These are phyloP conservation scores for Steromphala cineraria DNA, from an alignment of 2,888 invertebrate species.

Conservation along the genomic window DNA sequence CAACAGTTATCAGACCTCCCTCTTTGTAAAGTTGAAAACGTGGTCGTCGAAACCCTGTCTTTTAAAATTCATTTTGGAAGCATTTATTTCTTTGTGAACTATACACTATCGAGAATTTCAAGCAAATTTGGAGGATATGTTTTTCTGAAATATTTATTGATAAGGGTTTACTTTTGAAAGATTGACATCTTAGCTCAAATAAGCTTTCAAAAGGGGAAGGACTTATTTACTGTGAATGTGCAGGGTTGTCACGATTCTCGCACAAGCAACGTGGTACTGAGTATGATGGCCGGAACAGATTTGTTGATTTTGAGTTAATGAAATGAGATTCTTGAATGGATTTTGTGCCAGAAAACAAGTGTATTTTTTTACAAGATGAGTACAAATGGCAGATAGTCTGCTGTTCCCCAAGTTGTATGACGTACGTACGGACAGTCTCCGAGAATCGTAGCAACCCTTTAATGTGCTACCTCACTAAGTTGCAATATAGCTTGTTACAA, in stretches of 20 bases:
- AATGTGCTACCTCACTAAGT: conserved; percentile 32
- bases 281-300: not conserved
- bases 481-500: conserved; percentile 29
- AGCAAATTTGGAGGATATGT: too few species aligned
- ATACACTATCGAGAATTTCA: too few species aligned
- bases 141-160: too few species aligned
- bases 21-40: not conserved
- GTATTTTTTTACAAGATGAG: too few species aligned
- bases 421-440: not conserved
- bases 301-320: not conserved
- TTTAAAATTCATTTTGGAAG: too few species aligned
- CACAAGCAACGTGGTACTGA: not conserved
- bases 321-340: not conserved
- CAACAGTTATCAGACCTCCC: not conserved
- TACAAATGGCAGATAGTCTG: too few species aligned
- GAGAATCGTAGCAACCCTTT: not conserved
- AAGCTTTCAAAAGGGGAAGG: conserved; percentile 1
- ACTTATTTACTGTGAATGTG: not conserved
- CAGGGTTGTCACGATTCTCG: conserved; percentile 4
- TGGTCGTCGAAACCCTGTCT: not conserved
- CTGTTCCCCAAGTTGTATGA: too few species aligned
- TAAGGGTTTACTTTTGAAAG: too few species aligned
- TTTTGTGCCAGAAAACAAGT: too few species aligned
- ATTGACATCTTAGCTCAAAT: not conserved
- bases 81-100: too few species aligned